phyloP scores from a whole-genome alignment of 1,140 invertebrate genomes.

The Globodera ellingtonae region DNA sequence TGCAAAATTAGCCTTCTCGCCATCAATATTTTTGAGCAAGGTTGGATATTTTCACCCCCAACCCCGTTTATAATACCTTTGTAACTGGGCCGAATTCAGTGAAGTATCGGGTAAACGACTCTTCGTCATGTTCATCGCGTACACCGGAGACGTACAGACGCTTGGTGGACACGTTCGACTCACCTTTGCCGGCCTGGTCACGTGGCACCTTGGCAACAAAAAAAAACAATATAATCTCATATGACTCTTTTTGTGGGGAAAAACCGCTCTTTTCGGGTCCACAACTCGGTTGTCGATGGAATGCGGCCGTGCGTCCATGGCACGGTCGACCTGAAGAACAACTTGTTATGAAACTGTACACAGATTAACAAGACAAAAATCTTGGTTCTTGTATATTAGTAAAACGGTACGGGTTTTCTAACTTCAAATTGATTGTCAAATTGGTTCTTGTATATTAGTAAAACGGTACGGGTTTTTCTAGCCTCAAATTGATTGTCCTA shows the following conservation, averaged over 20 bases:
- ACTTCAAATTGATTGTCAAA: not conserved
- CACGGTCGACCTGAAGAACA: constrained; percentile 81
- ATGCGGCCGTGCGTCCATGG: constrained; percentile 83
- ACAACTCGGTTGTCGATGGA: constrained; percentile 82
- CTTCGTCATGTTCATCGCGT: constrained; percentile 67
- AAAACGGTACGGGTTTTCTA: not conserved
- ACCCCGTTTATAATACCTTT: constrained; percentile 69
- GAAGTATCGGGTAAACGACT: constrained; percentile 80
- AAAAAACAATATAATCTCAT: not conserved
- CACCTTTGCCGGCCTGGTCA: constrained; percentile 79
- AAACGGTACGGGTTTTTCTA: not conserved
- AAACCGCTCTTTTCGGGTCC: constrained; percentile 87
- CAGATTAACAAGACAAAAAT: too few species aligned
- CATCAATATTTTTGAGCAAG: too few species aligned
- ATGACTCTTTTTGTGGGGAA: not conserved
- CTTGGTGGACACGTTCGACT: constrained; percentile 88
- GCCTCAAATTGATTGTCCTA: not conserved
- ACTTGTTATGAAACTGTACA: too few species aligned
- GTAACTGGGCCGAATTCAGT: constrained; percentile 81
- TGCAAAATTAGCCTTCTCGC: too few species aligned
- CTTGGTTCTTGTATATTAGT: too few species aligned
- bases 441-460: too few species aligned
- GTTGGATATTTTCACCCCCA: too few species aligned
- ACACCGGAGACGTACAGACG: constrained; percentile 91
- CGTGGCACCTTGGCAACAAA: constrained; percentile 73